Base-by-base conservation (phyloP, 2,888 invertebrate genomes). In the Caenorhabditis panamensis region DNA sequence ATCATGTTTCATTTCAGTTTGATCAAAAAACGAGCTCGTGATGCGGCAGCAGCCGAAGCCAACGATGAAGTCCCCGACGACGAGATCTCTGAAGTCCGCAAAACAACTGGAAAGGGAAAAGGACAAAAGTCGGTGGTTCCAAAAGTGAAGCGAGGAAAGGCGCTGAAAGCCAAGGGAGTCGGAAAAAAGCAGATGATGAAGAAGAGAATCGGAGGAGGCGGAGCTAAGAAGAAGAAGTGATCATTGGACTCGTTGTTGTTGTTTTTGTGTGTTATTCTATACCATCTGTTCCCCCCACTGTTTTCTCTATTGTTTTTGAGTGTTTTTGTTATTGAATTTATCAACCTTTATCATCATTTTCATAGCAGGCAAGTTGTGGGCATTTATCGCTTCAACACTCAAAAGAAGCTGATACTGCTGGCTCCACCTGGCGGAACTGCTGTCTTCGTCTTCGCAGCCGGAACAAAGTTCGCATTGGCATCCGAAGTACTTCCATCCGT, bases 161-260 rank as follows among this genome's bases (percentile, higher is more conserved):
- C 76, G n/a, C 22, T 69, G 51, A 77, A 77, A 28, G 63, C 69
- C 9, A 64, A 71, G 18, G 66, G 64, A 47, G 69, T 69, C 20
- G 66, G 61, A 36, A 79, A 79, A 59, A 73, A 73, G 37, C 49
- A 49, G 22, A 72, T 78, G 58, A 51, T 51, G 54, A 75, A 75
- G 37, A 75, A 68, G 37, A 67, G 61, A 36, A 59, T 8, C 58
- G 63, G 54, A n/a, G n/a, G n/a, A n/a, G n/a, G n/a, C n/a, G n/a
- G n/a, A n/a, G n/a, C n/a, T 26, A 61, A 51, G 69, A 61, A 61
- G 20, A 62, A 47, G 28, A 54, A 54, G 26, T 26, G 26, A 24
- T 28, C 5, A 41, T 2, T 16, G 16, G 18, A 5, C 37, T 67
- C 47, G 5, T 59, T 67, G 49, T 63, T 68, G 63, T 77, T 41